phyloP scores from a whole-genome alignment of 2,888 invertebrate species.

The Harpalus rufipes region DNA sequence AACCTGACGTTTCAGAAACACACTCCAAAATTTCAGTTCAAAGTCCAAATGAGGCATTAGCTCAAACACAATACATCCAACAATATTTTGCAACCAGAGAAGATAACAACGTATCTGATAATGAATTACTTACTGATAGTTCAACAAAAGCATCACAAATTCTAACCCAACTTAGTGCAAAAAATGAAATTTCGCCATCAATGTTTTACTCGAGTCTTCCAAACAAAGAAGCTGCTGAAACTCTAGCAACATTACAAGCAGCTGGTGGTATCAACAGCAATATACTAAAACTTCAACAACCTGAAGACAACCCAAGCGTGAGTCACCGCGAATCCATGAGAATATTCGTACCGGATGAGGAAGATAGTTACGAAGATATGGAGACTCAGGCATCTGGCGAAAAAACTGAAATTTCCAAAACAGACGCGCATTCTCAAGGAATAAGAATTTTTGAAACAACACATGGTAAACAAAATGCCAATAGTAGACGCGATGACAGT shows the following conservation, averaged over 20 bases:
- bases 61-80: slow-evolving; percentile 73
- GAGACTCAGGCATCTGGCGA: slow-evolving; percentile 70
- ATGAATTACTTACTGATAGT: slow-evolving; percentile 72
- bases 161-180: slow-evolving; percentile 50
- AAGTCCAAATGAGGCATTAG: slow-evolving; percentile 69
- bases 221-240: slow-evolving; percentile 82
- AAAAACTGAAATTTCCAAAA: slow-evolving; percentile 65
- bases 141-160: slow-evolving; percentile 71
- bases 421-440: slow-evolving; percentile 55
- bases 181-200: slow-evolving; percentile 63
- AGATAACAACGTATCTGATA: slow-evolving; percentile 67
- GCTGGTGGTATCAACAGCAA: slow-evolving; percentile 78
- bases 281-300: slow-evolving; percentile 71
- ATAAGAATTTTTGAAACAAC: slow-evolving; percentile 63
- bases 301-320: slow-evolving; percentile 73
- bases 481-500: slow-evolving; percentile 66
- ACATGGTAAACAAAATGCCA: slow-evolving; percentile 29
- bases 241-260: slow-evolving; percentile 80
- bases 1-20: slow-evolving; percentile 69
- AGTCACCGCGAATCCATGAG: slow-evolving; percentile 77
- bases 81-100: slow-evolving; percentile 72
- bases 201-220: slow-evolving; percentile 81
- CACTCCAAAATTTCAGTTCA: slow-evolving; percentile 76
- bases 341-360: slow-evolving; percentile 78
- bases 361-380: slow-evolving; percentile 69